phyloP scores from a whole-genome alignment of 2,113 vertebrate species.

The Pardalotus punctatus region DNA sequence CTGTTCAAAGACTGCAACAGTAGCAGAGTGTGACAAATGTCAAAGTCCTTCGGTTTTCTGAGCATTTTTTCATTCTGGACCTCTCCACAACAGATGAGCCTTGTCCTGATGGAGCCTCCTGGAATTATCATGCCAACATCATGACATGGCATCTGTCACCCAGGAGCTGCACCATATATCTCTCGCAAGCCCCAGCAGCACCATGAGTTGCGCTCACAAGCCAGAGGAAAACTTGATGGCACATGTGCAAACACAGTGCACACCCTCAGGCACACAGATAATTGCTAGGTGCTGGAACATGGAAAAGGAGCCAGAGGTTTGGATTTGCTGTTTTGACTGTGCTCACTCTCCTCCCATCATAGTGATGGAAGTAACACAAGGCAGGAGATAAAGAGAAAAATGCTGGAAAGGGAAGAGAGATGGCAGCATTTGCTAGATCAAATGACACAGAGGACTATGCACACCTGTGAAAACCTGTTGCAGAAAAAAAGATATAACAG shows the following conservation, averaged over 20 bases:
- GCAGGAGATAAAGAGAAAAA: conserved; percentile 74
- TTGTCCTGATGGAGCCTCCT: background rate
- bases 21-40: background rate
- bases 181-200: background rate
- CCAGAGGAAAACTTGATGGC: background rate
- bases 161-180: background rate
- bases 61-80: background rate
- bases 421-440: background rate
- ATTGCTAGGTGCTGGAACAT: background rate
- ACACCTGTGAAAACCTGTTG: background rate
- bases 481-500: background rate
- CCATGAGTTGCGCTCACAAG: background rate
- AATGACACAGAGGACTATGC: background rate
- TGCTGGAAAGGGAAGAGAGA: conserved; percentile 26
- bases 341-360: conserved; percentile 44
- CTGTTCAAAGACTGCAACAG: background rate
- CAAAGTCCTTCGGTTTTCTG: background rate
- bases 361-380: conserved; percentile 61
- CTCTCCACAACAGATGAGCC: background rate
- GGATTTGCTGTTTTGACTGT: background rate
- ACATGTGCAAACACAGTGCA: background rate
- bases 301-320: background rate
- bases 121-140: background rate
- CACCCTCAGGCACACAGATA: background rate
- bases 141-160: background rate